A percentile compares a stretch with the other conserved stretches of the same genome.
Evolutionary conservation across 2,113 vertebrate species (phyloP).

Genomic region (Tricholaema leucomelas): DNA sequence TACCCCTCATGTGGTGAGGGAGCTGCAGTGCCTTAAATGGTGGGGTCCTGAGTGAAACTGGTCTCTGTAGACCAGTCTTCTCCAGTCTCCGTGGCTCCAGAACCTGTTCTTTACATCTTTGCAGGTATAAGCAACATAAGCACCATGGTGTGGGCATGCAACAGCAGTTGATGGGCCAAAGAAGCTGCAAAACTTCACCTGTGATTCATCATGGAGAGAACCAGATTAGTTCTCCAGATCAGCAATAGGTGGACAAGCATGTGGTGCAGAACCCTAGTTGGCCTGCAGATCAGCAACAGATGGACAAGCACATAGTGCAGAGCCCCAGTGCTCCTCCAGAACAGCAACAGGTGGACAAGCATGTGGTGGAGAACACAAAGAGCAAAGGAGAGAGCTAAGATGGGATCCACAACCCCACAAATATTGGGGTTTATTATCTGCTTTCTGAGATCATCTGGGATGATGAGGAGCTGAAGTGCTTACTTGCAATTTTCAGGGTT

Average conservation of each 20-base stretch:
- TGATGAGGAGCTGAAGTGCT: background rate
- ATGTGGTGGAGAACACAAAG: too few species aligned
- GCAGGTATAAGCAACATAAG: background rate
- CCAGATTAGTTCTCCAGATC: background rate
- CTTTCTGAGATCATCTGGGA: background rate
- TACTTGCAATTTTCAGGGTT: background rate
- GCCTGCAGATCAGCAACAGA: too few species aligned
- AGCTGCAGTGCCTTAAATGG: background rate
- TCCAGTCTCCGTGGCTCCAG: accelerated
- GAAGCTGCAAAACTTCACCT: background rate
- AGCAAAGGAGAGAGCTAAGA: background rate
- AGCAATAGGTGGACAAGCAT: background rate
- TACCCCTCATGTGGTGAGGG: background rate
- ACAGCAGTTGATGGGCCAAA: accelerated
- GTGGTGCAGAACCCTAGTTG: too few species aligned
- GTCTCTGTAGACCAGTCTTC: background rate
- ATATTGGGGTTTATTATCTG: background rate
- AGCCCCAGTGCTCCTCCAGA: too few species aligned
- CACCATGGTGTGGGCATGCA: background rate
- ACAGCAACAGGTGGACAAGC: too few species aligned
- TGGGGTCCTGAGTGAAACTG: background rate
- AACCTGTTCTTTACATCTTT: background rate
- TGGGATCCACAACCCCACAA: background rate
- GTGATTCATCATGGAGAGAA: background rate
- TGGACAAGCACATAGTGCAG: too few species aligned